Evolutionary conservation across 2,113 vertebrate genomes (phyloP), one percentile per base, ranked within the genome.

Genomic region (Saguinus imperator): DNA sequence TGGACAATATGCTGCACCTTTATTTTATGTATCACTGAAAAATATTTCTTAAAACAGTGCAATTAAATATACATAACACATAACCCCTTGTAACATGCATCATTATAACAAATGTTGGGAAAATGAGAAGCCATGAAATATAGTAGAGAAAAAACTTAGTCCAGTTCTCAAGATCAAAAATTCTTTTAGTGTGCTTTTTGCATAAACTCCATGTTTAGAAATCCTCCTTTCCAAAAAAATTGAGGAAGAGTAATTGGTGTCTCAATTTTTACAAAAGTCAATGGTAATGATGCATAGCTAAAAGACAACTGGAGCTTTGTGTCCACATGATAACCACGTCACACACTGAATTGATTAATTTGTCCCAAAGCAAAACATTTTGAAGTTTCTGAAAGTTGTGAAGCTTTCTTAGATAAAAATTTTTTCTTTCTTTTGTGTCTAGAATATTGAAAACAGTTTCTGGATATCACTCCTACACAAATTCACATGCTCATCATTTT

Each of bases 381-480:
- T 64, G 35, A 84, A 64, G 16, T 13, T 93, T 94, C 79, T 80
- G 25, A 83, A 90, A 93, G 37, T 55, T 79, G 8, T 84, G 32
- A 64, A 85, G 9, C 37, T 64, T 87, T 64, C 18, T 13, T 81
- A 52, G 16, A 27, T 50, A 18, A 7, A 32, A 55, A 68, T 70
- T 58, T 89, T 3, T 14, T 68, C 37, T 92, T 85, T 37, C 11
- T 6, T 80, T 87, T 43, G 9, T 27, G 37, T 89, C 35, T 84
- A 45, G 18, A 95, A 68, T 96, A 89, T 14, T 90, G 14, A 89
- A 82, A 89, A 80, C 50, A 89, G 20, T 35, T 86, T 94, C 29
- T 72, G n/a, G 29, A 83, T 66, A 76, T 4, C 29, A 81, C 8
- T 35, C 25, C 17, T 17, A 61, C 23, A 73, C 45, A 95, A 92